Base-by-base conservation (phyloP, 1,140 invertebrate genomes). In the Caenorhabditis latens region DNA sequence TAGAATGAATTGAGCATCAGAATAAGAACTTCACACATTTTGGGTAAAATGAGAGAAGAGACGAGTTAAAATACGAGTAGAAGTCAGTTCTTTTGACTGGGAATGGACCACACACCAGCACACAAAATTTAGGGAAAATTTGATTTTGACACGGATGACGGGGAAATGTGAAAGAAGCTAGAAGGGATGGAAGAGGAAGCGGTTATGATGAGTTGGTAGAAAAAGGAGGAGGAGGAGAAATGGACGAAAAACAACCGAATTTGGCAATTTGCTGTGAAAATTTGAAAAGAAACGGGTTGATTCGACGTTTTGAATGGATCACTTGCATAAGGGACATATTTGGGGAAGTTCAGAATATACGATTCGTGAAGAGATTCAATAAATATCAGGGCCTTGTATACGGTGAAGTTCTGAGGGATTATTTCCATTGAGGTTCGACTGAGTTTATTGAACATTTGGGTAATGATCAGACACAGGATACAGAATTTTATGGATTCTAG, bases 1-100 rank as follows among this genome's bases (percentile, higher is more conserved):
- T 88, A 88, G 84, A 86, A 86, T 11, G 84, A 79, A 58, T 88
- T 88, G 43, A 85, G 53, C 84, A 88, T 71, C 16, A 88, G 84
- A 19, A 88, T 84, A 16, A 88, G 85, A 1, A 84, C 87, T 19
- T 88, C 87, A 53, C 87, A 88, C 87, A 88, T 88, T 40, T 32
- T 63, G 21, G 14, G 83, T 3, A 42, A 71, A 46, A n/a, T 16
- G 32, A 32, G 32, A 32, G 32, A 32, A 32, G 32, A 32, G 32
- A 32, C 0, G 32, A 32, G 32, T 32, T 32, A 32, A 32, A 32
- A 32, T 32, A 32, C 32, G 32, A 32, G 32, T 32, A 32, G 32
- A 32, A 32, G 32, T 32, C 32, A 32, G 32, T 65, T 40, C 32
- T 53, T 65, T 13, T n/a, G n/a, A 4, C 16, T n/a, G 16, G 61